phyloP scores from a whole-genome alignment of 2,888 invertebrate genomes.

The Eutolmus rufibarbis region DNA sequence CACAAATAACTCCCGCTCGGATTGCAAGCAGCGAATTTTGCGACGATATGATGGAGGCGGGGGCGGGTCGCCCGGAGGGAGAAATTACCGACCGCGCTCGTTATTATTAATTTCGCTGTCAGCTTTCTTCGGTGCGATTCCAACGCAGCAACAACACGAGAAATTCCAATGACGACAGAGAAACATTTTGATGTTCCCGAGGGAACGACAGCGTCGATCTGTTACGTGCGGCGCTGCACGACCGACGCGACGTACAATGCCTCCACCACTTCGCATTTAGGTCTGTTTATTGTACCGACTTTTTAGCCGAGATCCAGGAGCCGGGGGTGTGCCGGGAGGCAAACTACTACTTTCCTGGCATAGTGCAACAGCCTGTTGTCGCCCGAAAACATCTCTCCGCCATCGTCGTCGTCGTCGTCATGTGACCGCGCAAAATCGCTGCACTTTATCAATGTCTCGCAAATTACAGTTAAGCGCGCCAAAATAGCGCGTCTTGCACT shows the following conservation, averaged over 20 bases:
- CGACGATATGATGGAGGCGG: not conserved
- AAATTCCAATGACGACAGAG: conserved; percentile 35
- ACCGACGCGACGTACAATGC: not conserved
- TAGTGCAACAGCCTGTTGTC: conserved; percentile 25
- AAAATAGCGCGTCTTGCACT: conserved; percentile 15
- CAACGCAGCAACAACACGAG: not conserved
- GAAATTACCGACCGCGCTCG: not conserved
- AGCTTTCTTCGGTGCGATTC: conserved; percentile 16
- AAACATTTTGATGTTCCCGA: conserved; percentile 5
- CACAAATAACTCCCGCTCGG: not conserved
- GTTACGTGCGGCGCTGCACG: not conserved
- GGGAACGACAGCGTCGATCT: conserved; percentile 11
- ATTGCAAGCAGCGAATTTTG: not conserved
- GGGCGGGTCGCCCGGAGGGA: not conserved
- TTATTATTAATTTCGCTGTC: conserved; percentile 30
- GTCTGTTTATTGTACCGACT: not conserved
- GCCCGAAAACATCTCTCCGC: conserved; percentile 3
- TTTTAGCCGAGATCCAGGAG: not conserved
- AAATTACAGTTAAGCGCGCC: conserved; percentile 29
- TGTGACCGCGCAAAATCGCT: conserved; percentile 19
- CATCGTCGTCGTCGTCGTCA: not conserved
- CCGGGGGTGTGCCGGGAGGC: not conserved
- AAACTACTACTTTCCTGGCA: not conserved
- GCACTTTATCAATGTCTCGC: conserved; percentile 37
- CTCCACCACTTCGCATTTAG: not conserved